Evolutionary conservation across 2,888 invertebrate species (phyloP), one percentile per base, ranked within the genome.

Genomic region (Itoplectis maculator): DNA sequence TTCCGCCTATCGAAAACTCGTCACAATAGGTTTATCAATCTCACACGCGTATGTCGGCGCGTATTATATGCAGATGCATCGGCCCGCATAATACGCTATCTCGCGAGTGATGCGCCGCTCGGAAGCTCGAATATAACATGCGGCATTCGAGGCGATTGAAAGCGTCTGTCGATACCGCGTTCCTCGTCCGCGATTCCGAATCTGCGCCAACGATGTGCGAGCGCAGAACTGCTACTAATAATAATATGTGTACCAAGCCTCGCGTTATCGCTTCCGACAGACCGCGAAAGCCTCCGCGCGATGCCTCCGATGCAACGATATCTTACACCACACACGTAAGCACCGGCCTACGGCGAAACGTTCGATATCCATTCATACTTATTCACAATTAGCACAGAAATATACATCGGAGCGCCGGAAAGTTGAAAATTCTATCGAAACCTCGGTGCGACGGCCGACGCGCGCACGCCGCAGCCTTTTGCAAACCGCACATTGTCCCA

Each of bases 21-120:
- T 74, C 45, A 84, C 83, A 84, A 86, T 85, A 61, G 75, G 72
- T 72, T 83, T 79, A 78, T 83, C 76, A 82, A n/a, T n/a, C n/a
- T 84, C 29, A 29, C 2, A 29, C 59, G 23, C 29, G 5, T 29
- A 29, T 29, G 5, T 29, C 73, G 63, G 29, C 63, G 68, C 59
- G 75, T 59, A 59, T 74, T 69, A 70, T 75, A 70, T 75, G 70
- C 65, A 74, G 37, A 65, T 82, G 73, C 79, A 75, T 47, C 29
- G 20, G 42, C 49, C 29, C 3, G 29, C 45, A 59, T 81, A 45
- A 76, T 66, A 73, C 68, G 54, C 61, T 42, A 59, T 79, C 47
- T 74, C 66, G 74, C 63, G 56, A 69, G 49, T 68, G 42, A 81
- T 79, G 68, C 70, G 68, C 56, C 70, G 68, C 56, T 54, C 73